Evolutionary conservation across 2,113 vertebrate genomes (phyloP).

Genomic region (Bostrychus sinensis): DNA sequence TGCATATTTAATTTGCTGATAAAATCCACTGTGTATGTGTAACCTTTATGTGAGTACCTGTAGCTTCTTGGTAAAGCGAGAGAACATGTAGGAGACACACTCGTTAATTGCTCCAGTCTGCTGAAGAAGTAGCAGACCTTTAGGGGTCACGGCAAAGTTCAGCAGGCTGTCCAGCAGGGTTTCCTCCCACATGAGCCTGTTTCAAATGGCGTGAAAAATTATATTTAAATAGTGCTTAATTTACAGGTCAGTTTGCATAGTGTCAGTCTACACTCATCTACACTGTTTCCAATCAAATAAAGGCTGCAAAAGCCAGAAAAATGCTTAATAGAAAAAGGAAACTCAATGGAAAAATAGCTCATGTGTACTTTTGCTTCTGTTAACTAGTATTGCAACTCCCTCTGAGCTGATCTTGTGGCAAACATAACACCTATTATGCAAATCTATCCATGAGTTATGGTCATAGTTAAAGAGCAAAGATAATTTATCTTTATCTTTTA

Average conservation of each 20-base stretch:
- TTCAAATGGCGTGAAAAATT: not conserved
- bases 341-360: no score
- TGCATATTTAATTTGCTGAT: no score
- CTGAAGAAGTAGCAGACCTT: slow-evolving; percentile 90
- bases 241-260: not conserved
- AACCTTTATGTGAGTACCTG: slow-evolving; percentile 79
- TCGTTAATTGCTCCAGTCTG: slow-evolving; percentile 88
- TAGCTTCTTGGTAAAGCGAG: slow-evolving; percentile 85
- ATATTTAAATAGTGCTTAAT: not conserved
- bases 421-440: not conserved
- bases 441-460: no score
- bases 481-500: slow-evolving; percentile 5
- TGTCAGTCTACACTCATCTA: no score
- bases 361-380: no score
- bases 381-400: not conserved
- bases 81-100: slow-evolving; percentile 91
- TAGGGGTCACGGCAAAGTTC: slow-evolving; percentile 91
- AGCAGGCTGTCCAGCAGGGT: slow-evolving; percentile 91
- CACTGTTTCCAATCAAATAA: no score
- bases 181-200: slow-evolving; percentile 90
- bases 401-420: not conserved
- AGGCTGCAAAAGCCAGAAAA: no score
- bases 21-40: not conserved
- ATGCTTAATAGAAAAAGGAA: no score
- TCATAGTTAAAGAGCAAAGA: not conserved